Conservation (phyloP, 1,140 invertebrate species). For the Drosophila trapezifrons region DNA sequence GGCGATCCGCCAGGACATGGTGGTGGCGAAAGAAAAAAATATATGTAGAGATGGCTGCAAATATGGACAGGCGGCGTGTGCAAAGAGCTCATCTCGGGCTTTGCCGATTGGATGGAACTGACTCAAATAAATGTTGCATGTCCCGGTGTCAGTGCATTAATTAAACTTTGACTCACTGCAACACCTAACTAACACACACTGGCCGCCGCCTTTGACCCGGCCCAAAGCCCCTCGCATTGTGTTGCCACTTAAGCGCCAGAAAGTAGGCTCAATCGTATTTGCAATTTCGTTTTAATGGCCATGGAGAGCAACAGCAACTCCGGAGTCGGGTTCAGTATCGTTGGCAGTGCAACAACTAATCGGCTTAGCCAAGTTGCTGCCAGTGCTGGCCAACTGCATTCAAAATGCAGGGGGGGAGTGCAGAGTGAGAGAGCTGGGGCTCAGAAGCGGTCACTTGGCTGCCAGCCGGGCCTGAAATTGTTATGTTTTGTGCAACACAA, state of each 20-base stretch:
- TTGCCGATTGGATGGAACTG: slow-evolving; percentile 7
- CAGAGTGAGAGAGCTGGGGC: background rate
- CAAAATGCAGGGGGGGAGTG: slow-evolving; percentile 21
- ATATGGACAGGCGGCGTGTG: slow-evolving; percentile 16
- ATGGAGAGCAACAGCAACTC: slow-evolving; percentile 11
- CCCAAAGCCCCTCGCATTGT: slow-evolving; percentile 5
- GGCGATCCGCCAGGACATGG: background rate
- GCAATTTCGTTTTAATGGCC: slow-evolving; percentile 57
- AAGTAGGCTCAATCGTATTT: slow-evolving; percentile 58
- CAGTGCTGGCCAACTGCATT: slow-evolving; percentile 45
- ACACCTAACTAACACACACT: background rate
- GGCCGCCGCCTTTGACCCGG: slow-evolving; percentile 7
- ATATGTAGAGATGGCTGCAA: background rate
- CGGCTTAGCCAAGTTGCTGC: slow-evolving; percentile 48
- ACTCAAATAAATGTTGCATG: slow-evolving; percentile 53
- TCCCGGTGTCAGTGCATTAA: slow-evolving; percentile 55
- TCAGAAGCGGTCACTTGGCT: slow-evolving; percentile 8
- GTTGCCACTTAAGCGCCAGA: slow-evolving; percentile 37
- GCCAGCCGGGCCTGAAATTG: slow-evolving; percentile 14
- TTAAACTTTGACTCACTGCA: slow-evolving; percentile 41
- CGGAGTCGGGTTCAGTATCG: slow-evolving; percentile 19
- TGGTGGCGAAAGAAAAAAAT: background rate
- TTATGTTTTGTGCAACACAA: slow-evolving; percentile 12
- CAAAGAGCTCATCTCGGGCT: slow-evolving; percentile 37
- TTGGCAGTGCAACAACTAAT: slow-evolving; percentile 47